Evolutionary conservation across 2,797 vertebrate species (phyloP).

Genomic region (Cheirogaleus major): DNA sequence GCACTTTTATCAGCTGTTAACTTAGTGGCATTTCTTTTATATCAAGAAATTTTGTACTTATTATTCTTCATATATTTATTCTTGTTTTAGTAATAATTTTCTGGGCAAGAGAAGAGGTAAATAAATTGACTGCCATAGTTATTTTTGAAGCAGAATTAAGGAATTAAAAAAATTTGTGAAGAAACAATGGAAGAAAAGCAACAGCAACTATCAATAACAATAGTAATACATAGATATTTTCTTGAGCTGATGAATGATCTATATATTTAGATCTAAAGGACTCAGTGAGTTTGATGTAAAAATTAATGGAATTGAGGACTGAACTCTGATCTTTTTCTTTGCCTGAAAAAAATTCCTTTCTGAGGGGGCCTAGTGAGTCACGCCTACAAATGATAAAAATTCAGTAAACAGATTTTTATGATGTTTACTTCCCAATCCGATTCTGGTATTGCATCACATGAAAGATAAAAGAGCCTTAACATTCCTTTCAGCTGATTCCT

Average conservation of each 20-base stretch:
- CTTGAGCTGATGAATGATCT: neutral
- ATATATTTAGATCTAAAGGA: neutral
- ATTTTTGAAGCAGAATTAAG: neutral
- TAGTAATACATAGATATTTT: neutral
- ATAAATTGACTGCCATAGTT: neutral
- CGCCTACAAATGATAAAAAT: too few species aligned
- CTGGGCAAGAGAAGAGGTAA: neutral
- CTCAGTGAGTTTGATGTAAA: neutral
- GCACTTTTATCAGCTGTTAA: neutral
- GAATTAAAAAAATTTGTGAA: neutral
- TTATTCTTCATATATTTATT: neutral
- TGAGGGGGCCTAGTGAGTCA: too few species aligned
- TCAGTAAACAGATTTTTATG: too few species aligned
- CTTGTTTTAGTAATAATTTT: neutral
- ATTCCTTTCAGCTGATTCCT: too few species aligned
- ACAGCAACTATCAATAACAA: neutral
- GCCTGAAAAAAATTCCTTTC: too few species aligned
- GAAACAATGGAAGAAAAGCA: neutral
- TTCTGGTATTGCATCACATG: too few species aligned
- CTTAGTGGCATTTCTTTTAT: neutral
- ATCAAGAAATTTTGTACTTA: neutral
- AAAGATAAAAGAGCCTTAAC: too few species aligned
- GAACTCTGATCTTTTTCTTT: too few species aligned
- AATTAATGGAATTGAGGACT: neutral
- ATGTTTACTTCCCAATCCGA: too few species aligned